Base-by-base conservation (phyloP, 2,797 vertebrate species). In the Cyprinodon diabolis region DNA sequence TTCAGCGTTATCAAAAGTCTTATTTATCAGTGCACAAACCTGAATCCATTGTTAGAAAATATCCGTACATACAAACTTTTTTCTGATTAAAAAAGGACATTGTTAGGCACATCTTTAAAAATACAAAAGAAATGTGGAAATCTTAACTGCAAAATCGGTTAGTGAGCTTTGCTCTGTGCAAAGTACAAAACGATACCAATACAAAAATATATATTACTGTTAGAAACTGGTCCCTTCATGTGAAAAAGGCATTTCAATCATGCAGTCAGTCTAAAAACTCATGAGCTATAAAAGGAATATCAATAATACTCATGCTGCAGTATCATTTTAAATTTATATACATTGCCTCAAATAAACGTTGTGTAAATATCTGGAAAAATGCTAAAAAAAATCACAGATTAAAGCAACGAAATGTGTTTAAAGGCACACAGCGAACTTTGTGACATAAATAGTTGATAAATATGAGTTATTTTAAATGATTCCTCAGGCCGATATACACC, bases 21-120 rank as follows among this genome's bases (percentile, higher is more conserved):
- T 54, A 68, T 76, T 77, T 47, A 86, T 85, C 48, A 81, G 55
- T 75, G 63, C 82, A 86, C 62, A 85, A 90, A 88, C 86, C 63
- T 5, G 65, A 48, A 81, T 73, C 19, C 74, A 71, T 71, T 72
- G 67, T 84, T 80, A 75, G 17, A 83, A 88, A 74, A 86, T 68
- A 79, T 71, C 75, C 19, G 62, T 58, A 23, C 23, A 68, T 66
- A 69, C 14, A 74, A 69, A 84, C 14, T 12, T 19, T 66, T n/a
- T 73, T 55, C 4, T 74, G 72, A 71, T 68, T 12, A 69, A 30
- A 74, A 76, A 75, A 30, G 30, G 30, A 30, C 2, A 30, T 30
- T 30, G 17, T 58, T 58, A 35, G 10, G 8, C 13, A 52, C 14
- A 72, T 1, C 1, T 55, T 2, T 4, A 7, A 23, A 13, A 54